Percentiles rank a stretch among this genome's conserved stretches.
Conservation (phyloP, 2,888 invertebrate species). For the Lithodes maja region DNA sequence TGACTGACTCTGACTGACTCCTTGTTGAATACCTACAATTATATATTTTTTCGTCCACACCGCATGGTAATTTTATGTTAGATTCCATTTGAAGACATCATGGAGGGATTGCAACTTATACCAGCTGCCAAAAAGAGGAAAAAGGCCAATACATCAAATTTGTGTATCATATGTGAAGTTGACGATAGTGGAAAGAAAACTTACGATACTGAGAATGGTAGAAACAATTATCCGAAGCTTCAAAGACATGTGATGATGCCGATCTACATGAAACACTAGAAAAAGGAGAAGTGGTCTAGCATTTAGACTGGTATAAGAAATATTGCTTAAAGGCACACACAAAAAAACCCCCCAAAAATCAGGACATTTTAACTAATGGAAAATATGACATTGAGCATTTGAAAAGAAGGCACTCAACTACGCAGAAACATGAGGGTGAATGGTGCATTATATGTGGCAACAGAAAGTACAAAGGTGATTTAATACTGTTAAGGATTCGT, state of each 20-base stretch:
- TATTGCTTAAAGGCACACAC: not conserved
- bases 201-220: conserved; percentile 1
- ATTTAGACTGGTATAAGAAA: conserved; percentile 3
- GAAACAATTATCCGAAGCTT: not conserved
- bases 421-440: conserved; percentile 4
- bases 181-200: not conserved
- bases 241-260: conserved; percentile 13
- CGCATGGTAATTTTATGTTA: not conserved
- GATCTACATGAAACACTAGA: conserved; percentile 21
- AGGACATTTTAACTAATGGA: conserved; percentile 4
- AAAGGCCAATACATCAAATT: not conserved
- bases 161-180: conserved; percentile 3
- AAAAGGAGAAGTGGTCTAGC: conserved; percentile 18
- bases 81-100: not conserved
- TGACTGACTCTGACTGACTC: too few relatives aligned
- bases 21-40: too few relatives aligned
- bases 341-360: not conserved
- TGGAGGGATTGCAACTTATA: not conserved
- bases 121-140: conserved; percentile 11
- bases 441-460: not conserved
- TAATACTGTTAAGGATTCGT: conserved; percentile 10
- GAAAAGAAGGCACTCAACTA: conserved; percentile 3
- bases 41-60: too few relatives aligned
- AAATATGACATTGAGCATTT: conserved; percentile 17
- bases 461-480: conserved; percentile 2